Evolutionary conservation across 2,797 vertebrate genomes (phyloP), one percentile per base, ranked within the genome.

Genomic region (Falco peregrinus): DNA sequence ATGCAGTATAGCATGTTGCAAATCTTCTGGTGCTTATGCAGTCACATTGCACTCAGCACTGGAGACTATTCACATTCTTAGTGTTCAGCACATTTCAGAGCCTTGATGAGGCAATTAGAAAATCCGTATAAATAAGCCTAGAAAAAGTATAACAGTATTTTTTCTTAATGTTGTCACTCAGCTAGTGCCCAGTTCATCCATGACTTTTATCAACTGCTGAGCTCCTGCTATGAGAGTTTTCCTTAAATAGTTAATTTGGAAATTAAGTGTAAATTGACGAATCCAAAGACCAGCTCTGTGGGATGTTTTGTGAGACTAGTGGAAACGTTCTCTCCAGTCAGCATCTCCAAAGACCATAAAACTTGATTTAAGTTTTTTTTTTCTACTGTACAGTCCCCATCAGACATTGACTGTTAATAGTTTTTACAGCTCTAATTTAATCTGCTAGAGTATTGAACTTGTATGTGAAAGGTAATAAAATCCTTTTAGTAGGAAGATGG

Each of bases 341-440:
- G 95, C 90, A 94, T 95, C 93, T 96, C 82, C 79, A 59, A 82
- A 93, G 82, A 84, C 48, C 51, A 50, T 94, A 87, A 95, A 96
- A 91, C 33, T 77, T 53, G 79, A 86, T 88, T 90, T 85, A 96
- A 75, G 48, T 69, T 90, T 54, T 90, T 93, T 90, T 91, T 95
- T 90, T 28, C 78, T 92, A 75, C 90, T 91, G 69, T 94, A 85
- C 74, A 81, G 68, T 90, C 73, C 53, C 79, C 86, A 50, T 41
- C 75, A 94, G 92, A 73, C 61, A 1, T 91, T 94, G 86, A 61
- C 77, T 96, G 61, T 93, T 96, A 94, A 91, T 81, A 85, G 79
- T 75, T 95, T 97, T 96, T 97, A 94, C 81, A 83, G 84, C 78
- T 95, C 90, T 96, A 95, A 97, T 97, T 96, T 96, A 96, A 96